Evolutionary conservation across 2,113 vertebrate genomes (phyloP), one percentile per base, ranked within the genome.

Genomic region (Octodon degus): DNA sequence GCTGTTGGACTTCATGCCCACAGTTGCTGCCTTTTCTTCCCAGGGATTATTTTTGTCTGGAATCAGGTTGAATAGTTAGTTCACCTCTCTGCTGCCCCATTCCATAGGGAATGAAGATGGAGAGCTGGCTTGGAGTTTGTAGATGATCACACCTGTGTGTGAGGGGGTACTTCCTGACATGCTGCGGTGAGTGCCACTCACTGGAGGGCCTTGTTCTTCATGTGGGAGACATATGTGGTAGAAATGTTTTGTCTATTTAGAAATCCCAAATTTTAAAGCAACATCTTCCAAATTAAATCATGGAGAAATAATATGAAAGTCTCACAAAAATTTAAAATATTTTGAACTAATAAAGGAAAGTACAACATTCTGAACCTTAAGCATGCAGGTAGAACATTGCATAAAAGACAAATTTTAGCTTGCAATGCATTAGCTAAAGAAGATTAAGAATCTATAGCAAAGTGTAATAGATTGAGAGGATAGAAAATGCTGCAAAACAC

Each of bases 201-300:
- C 8, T 20, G 1, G n/a, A 55, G 70, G 8, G 20, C n/a, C 19
- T 40, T 74, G 32, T 40, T 74, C 20, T 22, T 11, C 43, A 9
- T 40, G 70, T 7, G n/a, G 40, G n/a, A 74, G n/a, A 9, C 3
- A 74, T n/a, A 40, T 24, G 8, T 43, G 43, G 9, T 40, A 37
- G 19, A 74, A 37, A 37, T 74, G 70, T n/a, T 37, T 72, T 72
- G 40, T 40, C 43, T 84, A n/a, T 11, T 32, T 72, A n/a, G 43
- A 62, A 90, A 90, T 72, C 50, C 62, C 25, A 89, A 84, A 60
- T 84, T 89, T 84, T 30, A n/a, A 89, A 89, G 34, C 19, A 70
- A 37, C 70, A 20, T 27, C n/a, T 79, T 84, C 34, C 37, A 62
- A 63, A 77, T 37, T 80, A 79, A 62, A 14, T 62, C 40, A 85